These are phyloP conservation scores for Actinostola sp. DNA, from an alignment of 92 coral and sea anemone genomes.

Conservation along the genomic window DNA sequence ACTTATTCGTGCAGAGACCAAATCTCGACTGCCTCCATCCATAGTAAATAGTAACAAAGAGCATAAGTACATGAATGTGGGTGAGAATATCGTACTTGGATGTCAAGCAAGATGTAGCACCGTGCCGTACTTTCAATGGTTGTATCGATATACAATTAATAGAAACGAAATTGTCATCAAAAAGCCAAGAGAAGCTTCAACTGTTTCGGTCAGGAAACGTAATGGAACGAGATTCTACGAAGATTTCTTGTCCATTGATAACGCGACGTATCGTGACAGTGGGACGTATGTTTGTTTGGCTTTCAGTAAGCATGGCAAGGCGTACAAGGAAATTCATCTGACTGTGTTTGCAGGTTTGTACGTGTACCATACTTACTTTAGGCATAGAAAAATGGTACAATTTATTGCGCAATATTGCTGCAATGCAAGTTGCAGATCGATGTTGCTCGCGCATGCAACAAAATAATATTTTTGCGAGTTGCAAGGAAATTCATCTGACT, in stretches of 20 bases:
- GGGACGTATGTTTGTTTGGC: conserved; percentile 57
- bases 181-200: neutral
- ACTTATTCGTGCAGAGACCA: neutral
- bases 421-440: no score
- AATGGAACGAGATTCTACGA: conserved; percentile 7
- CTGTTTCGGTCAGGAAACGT: neutral
- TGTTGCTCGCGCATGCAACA: no score
- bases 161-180: neutral
- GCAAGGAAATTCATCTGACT: conserved; percentile 19
- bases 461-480: no score
- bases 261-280: conserved; percentile 34
- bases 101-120: conserved; percentile 46
- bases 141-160: neutral
- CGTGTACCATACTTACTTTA: no score
- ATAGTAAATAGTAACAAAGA: neutral
- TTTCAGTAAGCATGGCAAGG: conserved; percentile 50
- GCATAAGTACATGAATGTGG: conserved; percentile 17
- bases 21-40: neutral
- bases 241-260: conserved; percentile 23
- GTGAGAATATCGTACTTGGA: conserved; percentile 22
- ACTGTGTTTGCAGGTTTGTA: conserved; percentile 27
- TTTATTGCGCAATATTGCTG: no score
- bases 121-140: conserved; percentile 48
- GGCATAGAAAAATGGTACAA: no score
- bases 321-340: conserved; percentile 19